Evolutionary conservation across 2,888 invertebrate genomes (phyloP).

Genomic region (Andrena praecox): DNA sequence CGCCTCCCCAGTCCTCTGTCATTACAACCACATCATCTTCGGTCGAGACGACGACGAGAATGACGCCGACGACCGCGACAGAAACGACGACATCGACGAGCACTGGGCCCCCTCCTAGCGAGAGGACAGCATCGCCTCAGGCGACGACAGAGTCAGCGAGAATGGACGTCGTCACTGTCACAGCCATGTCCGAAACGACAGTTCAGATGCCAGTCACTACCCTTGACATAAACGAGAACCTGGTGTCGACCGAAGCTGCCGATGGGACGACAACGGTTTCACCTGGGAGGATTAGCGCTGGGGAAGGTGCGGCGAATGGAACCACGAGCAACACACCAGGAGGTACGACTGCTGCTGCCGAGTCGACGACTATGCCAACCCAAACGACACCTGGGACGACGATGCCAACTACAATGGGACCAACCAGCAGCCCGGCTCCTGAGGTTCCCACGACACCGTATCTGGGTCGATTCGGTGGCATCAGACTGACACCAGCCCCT

Average conservation of each 20-base stretch:
- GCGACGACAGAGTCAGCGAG: conserved; percentile 45
- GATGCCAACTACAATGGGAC: conserved; percentile 75
- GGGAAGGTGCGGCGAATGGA: conserved; percentile 6
- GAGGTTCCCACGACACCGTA: conserved; percentile 82
- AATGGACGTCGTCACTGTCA: conserved; percentile 46
- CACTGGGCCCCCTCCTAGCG: conserved; percentile 38
- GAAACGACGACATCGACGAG: conserved; percentile 40
- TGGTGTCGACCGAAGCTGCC: conserved; percentile 56
- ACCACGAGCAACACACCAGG: conserved; percentile 13
- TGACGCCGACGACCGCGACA: conserved; percentile 39
- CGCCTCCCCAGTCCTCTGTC: conserved; percentile 48
- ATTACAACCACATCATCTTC: conserved; percentile 50
- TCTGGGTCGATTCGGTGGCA: conserved; percentile 78
- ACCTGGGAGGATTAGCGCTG: conserved; percentile 18
- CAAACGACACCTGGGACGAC: conserved; percentile 44
- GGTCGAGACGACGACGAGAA: conserved; percentile 49
- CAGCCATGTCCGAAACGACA: conserved; percentile 33
- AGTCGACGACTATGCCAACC: conserved; percentile 35
- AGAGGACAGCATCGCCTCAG: conserved; percentile 36
- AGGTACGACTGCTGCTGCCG: conserved; percentile 28
- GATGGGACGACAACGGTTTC: conserved; percentile 45
- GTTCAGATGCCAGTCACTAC: conserved; percentile 10
- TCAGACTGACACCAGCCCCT: conserved; percentile 78
- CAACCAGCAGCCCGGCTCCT: conserved; percentile 63
- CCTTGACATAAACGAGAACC: conserved; percentile 59